Evolutionary conservation across 1,140 invertebrate species (phyloP), one percentile per base, ranked within the genome.

Genomic region (Yoshiicerus persimilis): DNA sequence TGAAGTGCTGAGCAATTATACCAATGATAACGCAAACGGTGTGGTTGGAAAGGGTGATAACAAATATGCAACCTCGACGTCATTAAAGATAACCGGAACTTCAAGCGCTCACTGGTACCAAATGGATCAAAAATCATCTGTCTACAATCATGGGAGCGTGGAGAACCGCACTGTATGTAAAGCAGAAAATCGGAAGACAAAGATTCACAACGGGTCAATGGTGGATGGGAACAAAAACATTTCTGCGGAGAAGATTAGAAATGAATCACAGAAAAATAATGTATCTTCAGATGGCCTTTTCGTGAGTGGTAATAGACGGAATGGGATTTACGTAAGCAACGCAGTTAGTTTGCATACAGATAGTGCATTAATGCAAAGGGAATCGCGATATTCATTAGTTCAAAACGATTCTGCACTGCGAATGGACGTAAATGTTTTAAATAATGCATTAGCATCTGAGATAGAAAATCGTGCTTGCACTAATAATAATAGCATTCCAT

Each of bases 311-410:
- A 88, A 70, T 70, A 20, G 86, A 41, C 13, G 89, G 25, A 90
- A 90, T 83, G 89, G 86, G n/a, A 90, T 90, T 84, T 90, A 90
- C 41, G 66, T 90, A 20, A 89, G 88, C 32, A 87, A 89, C 38
- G 86, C 88, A 2, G 39, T 88, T 25, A 87, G 84, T 25, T 27
- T 87, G 32, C 62, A 80, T 38, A 30, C 20, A 13, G 86, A 80
- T 62, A 64, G n/a, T 36, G 10, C 64, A 86, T 66, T 66, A 66
- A 64, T 66, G 27, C 32, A 34, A 86, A 64, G 47, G 36, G 32
- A 85, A 16, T 62, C 32, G 34, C 23, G 30, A 16, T 56, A 62
- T 30, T 47, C 38, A 32, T n/a, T 23, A 84, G n/a, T 20, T 84
- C 83, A 23, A 30, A 84, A 13, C 30, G 23, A 84, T 47, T 56